Evolutionary conservation across 1,140 invertebrate species (phyloP).

Genomic region (Lepidostoma basale): DNA sequence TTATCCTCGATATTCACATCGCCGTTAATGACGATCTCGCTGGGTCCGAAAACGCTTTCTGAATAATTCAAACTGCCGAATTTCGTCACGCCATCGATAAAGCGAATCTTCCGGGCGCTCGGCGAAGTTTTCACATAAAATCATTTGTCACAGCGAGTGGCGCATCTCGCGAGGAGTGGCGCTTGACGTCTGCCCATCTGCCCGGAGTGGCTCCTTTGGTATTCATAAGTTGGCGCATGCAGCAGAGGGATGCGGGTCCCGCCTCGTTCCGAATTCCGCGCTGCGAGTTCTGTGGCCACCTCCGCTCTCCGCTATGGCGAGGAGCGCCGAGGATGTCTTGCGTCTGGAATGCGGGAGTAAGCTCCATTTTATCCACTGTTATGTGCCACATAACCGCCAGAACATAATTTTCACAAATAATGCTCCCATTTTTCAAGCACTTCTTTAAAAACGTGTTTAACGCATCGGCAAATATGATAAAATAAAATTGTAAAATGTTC

Average conservation of each 20-base stretch:
- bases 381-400: no score
- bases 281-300: constrained; percentile 11
- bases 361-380: no score
- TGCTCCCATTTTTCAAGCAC: no score
- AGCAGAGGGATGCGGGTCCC: background rate
- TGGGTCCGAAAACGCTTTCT: no score
- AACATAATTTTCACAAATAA: no score
- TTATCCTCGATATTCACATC: no score
- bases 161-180: background rate
- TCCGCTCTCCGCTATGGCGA: background rate
- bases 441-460: no score
- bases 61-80: constrained; percentile 16
- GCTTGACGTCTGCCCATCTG: background rate
- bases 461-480: no score
- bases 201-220: constrained; percentile 27
- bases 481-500: no score
- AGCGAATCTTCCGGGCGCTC: background rate
- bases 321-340: background rate
- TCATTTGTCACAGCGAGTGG: constrained; percentile 34
- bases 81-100: constrained; percentile 24
- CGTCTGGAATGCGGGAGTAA: constrained; percentile 3
- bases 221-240: constrained; percentile 36
- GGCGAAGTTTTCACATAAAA: constrained; percentile 34
- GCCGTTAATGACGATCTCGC: background rate
- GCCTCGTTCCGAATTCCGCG: constrained; percentile 25